Evolutionary conservation across 1,140 invertebrate genomes (phyloP).

Genomic region (Carposina sasakii): DNA sequence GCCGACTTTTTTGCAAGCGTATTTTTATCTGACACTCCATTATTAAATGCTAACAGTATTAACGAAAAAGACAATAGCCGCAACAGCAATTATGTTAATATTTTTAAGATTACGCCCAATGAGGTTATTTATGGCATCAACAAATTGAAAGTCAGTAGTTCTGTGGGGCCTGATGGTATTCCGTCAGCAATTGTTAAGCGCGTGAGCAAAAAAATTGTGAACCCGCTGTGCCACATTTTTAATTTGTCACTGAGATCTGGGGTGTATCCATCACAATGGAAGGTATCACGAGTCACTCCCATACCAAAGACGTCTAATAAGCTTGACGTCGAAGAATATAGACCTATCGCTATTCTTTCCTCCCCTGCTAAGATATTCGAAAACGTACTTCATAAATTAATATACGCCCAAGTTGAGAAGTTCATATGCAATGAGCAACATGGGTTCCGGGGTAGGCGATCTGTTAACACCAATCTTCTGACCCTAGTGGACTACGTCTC

Average conservation of each 20-base stretch:
- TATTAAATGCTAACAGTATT: background rate
- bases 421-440: constrained; percentile 6
- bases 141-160: background rate
- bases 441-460: constrained; percentile 2
- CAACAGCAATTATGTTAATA: background rate
- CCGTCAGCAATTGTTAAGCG: background rate
- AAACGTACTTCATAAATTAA: background rate
- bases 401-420: background rate
- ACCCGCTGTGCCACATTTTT: background rate
- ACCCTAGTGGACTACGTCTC: background rate
- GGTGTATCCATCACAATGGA: constrained; percentile 2
- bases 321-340: background rate
- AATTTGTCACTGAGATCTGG: constrained; percentile 1
- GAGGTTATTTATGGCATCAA: background rate
- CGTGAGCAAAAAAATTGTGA: background rate
- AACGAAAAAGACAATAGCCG: background rate
- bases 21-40: constrained; percentile 5
- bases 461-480: constrained; percentile 5
- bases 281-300: constrained; percentile 3
- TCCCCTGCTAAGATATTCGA: constrained; percentile 4
- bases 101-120: background rate
- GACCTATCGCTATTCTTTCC: constrained; percentile 6
- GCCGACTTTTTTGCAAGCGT: constrained; percentile 6
- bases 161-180: constrained; percentile 5
- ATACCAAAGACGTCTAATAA: constrained; percentile 8